Evolutionary conservation across 2,113 vertebrate species (phyloP).

Genomic region (Talpa occidentalis): DNA sequence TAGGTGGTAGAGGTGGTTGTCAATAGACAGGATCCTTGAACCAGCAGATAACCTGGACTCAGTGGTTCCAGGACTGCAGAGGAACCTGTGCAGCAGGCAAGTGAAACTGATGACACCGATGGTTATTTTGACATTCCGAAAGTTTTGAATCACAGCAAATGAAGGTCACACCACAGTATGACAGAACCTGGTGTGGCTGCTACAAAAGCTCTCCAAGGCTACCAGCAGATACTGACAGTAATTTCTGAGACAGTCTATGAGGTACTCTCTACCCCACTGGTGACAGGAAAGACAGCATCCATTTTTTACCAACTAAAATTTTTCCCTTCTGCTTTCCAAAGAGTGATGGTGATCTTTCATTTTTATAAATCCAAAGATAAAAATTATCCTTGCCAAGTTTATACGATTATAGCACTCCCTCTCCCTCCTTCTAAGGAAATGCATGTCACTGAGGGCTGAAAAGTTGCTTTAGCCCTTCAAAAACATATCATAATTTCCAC

Average conservation of each 20-base stretch:
- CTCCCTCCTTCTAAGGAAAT: conserved; percentile 55
- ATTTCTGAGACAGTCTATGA: not conserved
- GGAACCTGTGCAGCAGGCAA: too few relatives aligned
- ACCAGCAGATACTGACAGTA: not conserved
- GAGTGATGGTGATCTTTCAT: not conserved
- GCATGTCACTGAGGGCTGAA: conserved; percentile 42
- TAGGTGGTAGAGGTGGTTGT: not conserved
- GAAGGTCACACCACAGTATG: not conserved
- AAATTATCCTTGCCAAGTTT: not conserved
- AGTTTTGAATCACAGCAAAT: not conserved
- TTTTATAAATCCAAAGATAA: not conserved
- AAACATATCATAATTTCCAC: conserved; percentile 66
- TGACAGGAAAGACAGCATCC: not conserved
- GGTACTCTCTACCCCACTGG: not conserved
- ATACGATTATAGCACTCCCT: not conserved
- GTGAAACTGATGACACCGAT: not conserved
- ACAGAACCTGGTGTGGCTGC: not conserved
- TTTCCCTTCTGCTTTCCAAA: not conserved
- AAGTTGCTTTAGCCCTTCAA: conserved; percentile 63
- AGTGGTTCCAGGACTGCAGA: not conserved
- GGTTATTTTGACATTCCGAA: not conserved
- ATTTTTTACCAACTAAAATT: not conserved
- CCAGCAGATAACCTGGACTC: not conserved
- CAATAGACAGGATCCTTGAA: not conserved
- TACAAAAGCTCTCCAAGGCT: not conserved